These are phyloP conservation scores for Micrasema minimum DNA, from an alignment of 1,140 invertebrate genomes.

Conservation along the genomic window DNA sequence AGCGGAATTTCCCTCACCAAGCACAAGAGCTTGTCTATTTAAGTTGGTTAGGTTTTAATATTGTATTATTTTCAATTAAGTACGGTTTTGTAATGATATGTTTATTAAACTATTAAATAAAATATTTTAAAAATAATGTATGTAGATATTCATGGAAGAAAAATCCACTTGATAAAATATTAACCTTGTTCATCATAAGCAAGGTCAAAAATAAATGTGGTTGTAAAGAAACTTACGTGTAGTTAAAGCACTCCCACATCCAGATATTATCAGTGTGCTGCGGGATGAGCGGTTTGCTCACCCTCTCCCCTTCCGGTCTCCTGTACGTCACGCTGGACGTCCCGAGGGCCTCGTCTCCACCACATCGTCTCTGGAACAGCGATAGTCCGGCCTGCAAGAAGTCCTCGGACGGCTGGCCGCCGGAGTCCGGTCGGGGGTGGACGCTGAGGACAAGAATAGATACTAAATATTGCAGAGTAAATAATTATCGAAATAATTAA, in stretches of 20 bases:
- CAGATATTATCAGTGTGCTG: conserved; percentile 68
- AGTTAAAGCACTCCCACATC: conserved; percentile 75
- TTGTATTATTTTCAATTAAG: no score
- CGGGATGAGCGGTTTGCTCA: conserved; percentile 63
- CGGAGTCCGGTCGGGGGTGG: conserved; percentile 30
- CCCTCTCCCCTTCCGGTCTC: conserved; percentile 57
- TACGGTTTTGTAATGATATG: no score
- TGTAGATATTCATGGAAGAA: no score
- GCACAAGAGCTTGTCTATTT: no score
- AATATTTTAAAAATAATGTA: no score
- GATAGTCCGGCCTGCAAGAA: conserved; percentile 71
- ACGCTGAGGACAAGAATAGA: conserved; percentile 21
- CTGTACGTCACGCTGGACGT: conserved; percentile 66
- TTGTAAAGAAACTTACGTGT: conserved; percentile 66
- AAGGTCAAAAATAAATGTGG: no score
- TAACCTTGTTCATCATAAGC: no score
- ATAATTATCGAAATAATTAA: neutral
- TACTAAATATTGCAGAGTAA: neutral
- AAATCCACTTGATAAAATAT: no score
- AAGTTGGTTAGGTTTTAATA: no score
- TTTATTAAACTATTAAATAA: no score
- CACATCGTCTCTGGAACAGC: conserved; percentile 66
- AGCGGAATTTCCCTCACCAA: no score
- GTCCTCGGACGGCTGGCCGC: conserved; percentile 56
- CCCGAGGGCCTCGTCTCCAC: conserved; percentile 51